phyloP scores from a whole-genome alignment of 2,113 vertebrate species.

The Psophia crepitans region DNA sequence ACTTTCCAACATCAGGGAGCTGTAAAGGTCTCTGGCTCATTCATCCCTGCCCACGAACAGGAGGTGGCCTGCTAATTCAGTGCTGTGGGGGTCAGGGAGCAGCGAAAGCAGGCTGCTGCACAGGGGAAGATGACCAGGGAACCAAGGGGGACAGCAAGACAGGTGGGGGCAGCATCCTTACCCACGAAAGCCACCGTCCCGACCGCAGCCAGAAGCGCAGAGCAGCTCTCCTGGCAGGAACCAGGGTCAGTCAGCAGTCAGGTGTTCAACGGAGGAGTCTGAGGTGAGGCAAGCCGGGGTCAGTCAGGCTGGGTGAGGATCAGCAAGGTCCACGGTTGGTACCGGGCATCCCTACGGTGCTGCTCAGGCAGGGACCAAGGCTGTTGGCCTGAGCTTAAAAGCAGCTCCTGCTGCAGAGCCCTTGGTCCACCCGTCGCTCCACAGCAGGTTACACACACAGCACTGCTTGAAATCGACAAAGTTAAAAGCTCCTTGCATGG shows the following conservation, averaged over 20 bases:
- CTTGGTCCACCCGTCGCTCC: accelerated
- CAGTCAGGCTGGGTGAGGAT: neutral
- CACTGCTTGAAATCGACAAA: neutral
- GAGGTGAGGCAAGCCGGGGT: neutral
- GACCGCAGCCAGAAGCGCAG: neutral
- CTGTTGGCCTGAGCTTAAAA: neutral
- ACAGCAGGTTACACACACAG: neutral
- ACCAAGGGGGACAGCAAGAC: neutral
- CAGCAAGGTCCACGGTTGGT: neutral
- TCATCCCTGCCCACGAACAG: neutral
- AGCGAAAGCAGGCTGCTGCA: neutral
- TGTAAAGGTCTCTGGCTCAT: neutral
- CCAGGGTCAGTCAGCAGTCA: neutral
- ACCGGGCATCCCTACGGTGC: neutral
- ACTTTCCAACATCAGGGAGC: neutral
- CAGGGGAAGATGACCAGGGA: neutral
- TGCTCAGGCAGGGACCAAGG: neutral
- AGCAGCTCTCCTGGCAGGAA: neutral
- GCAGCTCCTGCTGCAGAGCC: neutral
- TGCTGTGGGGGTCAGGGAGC: neutral
- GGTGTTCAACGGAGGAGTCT: accelerated
- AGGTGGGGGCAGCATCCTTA: neutral
- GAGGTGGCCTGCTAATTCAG: neutral
- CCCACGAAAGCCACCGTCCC: accelerated
- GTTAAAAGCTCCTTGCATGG: neutral